Evolutionary conservation across 2,888 invertebrate genomes (phyloP), one percentile per base, ranked within the genome.

Genomic region (Thyatira batis): DNA sequence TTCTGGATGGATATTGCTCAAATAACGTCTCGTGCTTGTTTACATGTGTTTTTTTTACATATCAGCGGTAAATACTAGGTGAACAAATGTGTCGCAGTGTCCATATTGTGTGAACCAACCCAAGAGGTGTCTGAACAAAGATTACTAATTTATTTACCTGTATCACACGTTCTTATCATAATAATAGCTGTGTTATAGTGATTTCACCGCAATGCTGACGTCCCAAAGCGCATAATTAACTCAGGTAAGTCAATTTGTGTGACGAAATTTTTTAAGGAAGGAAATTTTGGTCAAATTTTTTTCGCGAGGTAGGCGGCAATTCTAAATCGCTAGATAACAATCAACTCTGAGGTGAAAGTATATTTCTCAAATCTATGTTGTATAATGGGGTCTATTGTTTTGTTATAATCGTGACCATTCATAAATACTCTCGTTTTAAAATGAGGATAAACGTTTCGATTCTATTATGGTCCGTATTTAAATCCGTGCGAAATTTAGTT

Each of bases 141-240:
- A 76, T 81, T 71, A 65, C 64, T 58, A 65, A 67, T 65, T 57
- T 81, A 82, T 82, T 80, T 83, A 78, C 71, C 63, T 76, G 79
- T 78, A 78, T 73, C 78, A 61, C 53, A 61, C 57, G 76, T 67
- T 74, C 73, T 83, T 84, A 84, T 80, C 81, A 68, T 71, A 75
- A 76, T 74, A 71, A 65, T 76, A 68, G 70, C 67, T 74, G 74
- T 76, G 66, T 61, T 61, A 57, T 20, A 58, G 76, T 82, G 81
- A 79, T 82, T 84, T 77, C 69, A 71, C 76, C 71, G 76, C 67
- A 70, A 71, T 75, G 69, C 65, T 80, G 74, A 77, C 76, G 73
- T 76, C 66, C 58, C 58, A 63, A 60, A 69, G 57, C 68, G 73
- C 76, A 67, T 78, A 78, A 77, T 73, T 71, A 66, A 61, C 58